Percentiles rank a stretch among this genome's conserved stretches.
Evolutionary conservation across 2,888 invertebrate genomes (phyloP).

Genomic region (Campopleginae sp.): DNA sequence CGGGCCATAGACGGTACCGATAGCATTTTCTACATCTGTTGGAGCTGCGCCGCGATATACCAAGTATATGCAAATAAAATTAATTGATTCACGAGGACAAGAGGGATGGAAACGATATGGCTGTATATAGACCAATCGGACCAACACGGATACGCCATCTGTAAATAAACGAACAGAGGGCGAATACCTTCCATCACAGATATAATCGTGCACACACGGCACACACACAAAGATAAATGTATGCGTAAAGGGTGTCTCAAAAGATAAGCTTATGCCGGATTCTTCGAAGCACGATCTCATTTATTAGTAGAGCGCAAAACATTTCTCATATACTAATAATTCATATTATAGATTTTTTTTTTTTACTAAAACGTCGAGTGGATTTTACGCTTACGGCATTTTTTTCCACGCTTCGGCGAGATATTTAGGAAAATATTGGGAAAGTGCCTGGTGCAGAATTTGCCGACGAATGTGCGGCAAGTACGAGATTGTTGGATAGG

Average conservation of each 20-base stretch:
- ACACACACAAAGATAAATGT: not conserved
- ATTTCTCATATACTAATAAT: no score
- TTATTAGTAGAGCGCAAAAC: not conserved
- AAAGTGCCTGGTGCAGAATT: no score
- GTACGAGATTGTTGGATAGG: no score
- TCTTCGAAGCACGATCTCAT: not conserved
- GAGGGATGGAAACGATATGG: conserved; percentile 19
- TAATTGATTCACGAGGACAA: conserved; percentile 42
- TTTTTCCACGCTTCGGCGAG: no score
- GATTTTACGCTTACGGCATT: no score
- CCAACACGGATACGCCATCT: conserved; percentile 9
- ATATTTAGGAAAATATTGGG: no score
- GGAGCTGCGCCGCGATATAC: conserved; percentile 38
- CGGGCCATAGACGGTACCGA: conserved; percentile 25
- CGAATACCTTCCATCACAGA: conserved; percentile 43
- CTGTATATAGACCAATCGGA: conserved; percentile 2
- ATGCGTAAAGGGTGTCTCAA: not conserved
- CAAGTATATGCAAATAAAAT: conserved; percentile 27
- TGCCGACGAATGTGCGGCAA: no score
- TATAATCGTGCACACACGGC: not conserved
- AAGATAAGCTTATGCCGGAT: not conserved
- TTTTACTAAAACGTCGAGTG: no score
- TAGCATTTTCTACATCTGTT: conserved; percentile 52
- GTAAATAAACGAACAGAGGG: conserved; percentile 45
- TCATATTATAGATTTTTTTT: no score